Base-by-base conservation (phyloP, 1,140 invertebrate species). In the Aradophagus sp. region DNA sequence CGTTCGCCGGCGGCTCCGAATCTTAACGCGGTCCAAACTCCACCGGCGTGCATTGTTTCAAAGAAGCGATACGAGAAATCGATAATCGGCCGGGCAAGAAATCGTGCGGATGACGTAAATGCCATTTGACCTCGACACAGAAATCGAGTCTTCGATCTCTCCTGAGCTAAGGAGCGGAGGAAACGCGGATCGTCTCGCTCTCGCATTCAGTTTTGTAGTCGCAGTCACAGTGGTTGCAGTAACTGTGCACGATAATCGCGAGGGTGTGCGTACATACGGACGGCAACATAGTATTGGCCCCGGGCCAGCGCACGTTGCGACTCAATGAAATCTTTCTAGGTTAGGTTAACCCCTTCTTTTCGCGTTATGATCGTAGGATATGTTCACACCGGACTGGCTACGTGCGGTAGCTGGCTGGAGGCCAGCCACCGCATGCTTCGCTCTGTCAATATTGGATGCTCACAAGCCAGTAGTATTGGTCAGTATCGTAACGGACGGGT, bases 291-390 rank as follows among this genome's bases (percentile, higher is more conserved):
- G 77, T 84, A 83, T 77, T 85, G 83, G 82, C 81, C 58, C 12
- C 11, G 47, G 32, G 82, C 82, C 83, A 84, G 80, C 69, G 76
- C 75, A 78, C 70, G 75, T 77, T 74, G 77, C 58, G 66, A 73
- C 82, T 85, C 81, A 85, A 85, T 85, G 84, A 82, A 85, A 84
- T 84, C 80, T 84, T 85, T 84, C 78, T 84, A 48, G 81, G 81
- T 84, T 85, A 82, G 73, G 63, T 80, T 80, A 77, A 62, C 14
- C 44, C 38, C 73, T 81, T 81, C 78, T 77, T 77, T 78, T 76
- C 72, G 73, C 55, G 74, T 77, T 78, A 59, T 59, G 76, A 82
- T 65, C 73, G 71, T 79, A 77, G 79, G 75, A 79, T 81, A 77
- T 75, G 77, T 80, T 82, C 75, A 78, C 80, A 75, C 77, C 52